These are phyloP conservation scores for Ips typographus DNA, from an alignment of 1,140 invertebrate species.

Conservation along the genomic window DNA sequence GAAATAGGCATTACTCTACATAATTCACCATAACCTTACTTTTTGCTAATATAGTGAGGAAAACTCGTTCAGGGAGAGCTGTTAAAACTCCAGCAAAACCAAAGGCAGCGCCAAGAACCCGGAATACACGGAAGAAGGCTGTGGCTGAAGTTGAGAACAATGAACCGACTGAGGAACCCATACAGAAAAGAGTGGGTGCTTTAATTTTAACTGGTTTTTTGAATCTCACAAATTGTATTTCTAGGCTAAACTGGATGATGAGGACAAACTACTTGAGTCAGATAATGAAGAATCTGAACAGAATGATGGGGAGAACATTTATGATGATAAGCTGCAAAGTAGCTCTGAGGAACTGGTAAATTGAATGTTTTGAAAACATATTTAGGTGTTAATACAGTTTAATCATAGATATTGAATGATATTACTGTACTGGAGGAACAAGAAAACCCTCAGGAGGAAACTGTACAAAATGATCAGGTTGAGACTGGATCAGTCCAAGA, in stretches of 20 bases:
- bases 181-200: constrained; percentile 47
- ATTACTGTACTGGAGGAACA: constrained; percentile 2
- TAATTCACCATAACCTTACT: too few relatives aligned
- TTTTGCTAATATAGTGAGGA: constrained; percentile 30
- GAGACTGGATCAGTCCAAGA: too few relatives aligned
- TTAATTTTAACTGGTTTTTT: not conserved
- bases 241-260: constrained; percentile 17
- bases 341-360: constrained; percentile 9
- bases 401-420: constrained; percentile 2
- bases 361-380: not conserved
- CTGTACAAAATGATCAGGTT: too few relatives aligned
- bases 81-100: constrained; percentile 33
- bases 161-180: constrained; percentile 35
- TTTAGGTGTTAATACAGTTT: not conserved
- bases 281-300: constrained; percentile 23
- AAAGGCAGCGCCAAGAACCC: constrained; percentile 30
- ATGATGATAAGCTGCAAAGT: constrained; percentile 15
- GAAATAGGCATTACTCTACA: too few relatives aligned
- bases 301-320: constrained; percentile 11
- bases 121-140: not conserved
- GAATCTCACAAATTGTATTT: not conserved
- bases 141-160: too few relatives aligned
- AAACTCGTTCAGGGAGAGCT: constrained; percentile 45
- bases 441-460: not conserved
- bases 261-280: constrained; percentile 23